Conservation (phyloP, 2,888 invertebrate genomes). For the Diaprepes abbreviatus region DNA sequence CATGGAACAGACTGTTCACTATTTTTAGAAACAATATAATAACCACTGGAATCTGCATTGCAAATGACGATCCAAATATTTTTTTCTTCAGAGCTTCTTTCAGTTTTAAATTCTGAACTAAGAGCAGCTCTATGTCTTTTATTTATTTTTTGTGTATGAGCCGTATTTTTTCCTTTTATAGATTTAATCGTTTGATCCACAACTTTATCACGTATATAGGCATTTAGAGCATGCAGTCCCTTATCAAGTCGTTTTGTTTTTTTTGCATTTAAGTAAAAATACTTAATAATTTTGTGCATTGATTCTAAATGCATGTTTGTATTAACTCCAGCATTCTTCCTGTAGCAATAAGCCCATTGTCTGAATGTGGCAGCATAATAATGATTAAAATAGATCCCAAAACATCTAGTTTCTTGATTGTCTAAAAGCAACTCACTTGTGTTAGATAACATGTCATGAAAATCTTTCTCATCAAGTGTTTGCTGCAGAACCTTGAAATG, state of each 20-base stretch:
- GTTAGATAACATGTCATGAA: not conserved
- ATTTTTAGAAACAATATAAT: too few species aligned
- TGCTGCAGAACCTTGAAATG: too few species aligned
- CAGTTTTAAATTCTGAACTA: too few species aligned
- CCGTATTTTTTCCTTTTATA: too few species aligned
- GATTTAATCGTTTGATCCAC: too few species aligned
- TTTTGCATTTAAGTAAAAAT: constrained; percentile 31
- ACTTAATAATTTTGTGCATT: constrained; percentile 20
- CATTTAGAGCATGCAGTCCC: not conserved
- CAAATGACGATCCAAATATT: too few species aligned
- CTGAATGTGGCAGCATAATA: not conserved
- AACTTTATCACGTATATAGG: constrained; percentile 11
- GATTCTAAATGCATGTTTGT: constrained; percentile 19
- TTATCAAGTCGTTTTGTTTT: constrained; percentile 8
- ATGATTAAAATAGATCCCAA: constrained; percentile 5
- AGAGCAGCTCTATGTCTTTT: too few species aligned
- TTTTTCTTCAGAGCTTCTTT: too few species aligned
- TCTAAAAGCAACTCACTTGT: not conserved
- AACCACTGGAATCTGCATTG: too few species aligned
- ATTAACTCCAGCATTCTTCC: constrained; percentile 1
- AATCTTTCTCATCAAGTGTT: not conserved
- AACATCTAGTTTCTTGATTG: not conserved
- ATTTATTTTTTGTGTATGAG: too few species aligned
- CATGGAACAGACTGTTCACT: too few species aligned
- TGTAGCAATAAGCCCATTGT: not conserved